A percentile compares a stretch with the other conserved stretches of the same genome.
Conservation (phyloP, 2,797 vertebrate genomes). For the Crocodylus rhombifer region DNA sequence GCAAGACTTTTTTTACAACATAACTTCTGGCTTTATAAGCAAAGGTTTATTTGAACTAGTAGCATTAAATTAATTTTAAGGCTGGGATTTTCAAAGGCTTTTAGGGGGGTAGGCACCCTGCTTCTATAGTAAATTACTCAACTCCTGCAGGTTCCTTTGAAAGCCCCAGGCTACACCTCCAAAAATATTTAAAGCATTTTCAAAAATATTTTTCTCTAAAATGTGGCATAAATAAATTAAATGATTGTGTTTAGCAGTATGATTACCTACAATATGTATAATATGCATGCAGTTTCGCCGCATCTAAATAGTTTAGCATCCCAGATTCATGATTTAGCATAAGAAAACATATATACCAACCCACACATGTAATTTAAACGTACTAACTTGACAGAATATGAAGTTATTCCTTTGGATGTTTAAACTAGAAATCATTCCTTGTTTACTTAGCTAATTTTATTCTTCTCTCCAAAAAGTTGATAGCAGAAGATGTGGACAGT, state of each 20-base stretch:
- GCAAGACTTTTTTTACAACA: neutral
- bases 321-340: neutral
- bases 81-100: neutral
- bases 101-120: neutral
- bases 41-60: neutral
- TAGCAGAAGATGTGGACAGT: slow-evolving; percentile 94
- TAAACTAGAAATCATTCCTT: neutral
- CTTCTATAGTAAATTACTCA: neutral
- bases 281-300: neutral
- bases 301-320: neutral
- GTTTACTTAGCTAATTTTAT: slow-evolving; percentile 25
- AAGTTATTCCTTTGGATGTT: neutral
- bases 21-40: neutral
- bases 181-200: neutral
- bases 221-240: neutral
- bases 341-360: neutral
- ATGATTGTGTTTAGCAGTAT: neutral
- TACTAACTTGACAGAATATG: neutral
- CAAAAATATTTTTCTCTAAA: neutral
- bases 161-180: neutral
- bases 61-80: slow-evolving; percentile 26
- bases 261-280: neutral
- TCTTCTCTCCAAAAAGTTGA: slow-evolving; percentile 82
- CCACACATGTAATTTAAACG: neutral
- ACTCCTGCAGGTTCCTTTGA: neutral